Percentiles rank a stretch among this genome's conserved stretches.
These are phyloP conservation scores for Ophion ventricosus DNA, from an alignment of 2,888 invertebrate species.

Conservation along the genomic window DNA sequence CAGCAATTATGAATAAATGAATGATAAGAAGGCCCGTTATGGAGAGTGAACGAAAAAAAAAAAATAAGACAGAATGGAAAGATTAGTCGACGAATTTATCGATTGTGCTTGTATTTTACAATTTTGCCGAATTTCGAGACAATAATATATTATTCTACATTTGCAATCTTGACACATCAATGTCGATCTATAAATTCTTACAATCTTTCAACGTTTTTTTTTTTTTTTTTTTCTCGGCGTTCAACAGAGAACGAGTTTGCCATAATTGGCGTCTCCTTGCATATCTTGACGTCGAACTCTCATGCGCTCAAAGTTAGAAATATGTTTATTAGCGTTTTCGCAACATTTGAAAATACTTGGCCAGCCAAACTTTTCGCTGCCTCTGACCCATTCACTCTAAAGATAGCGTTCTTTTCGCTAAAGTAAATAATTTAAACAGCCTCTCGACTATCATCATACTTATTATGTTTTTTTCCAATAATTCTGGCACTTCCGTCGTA, in stretches of 20 bases:
- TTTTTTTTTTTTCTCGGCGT: neutral
- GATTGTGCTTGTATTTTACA: constrained; percentile 46
- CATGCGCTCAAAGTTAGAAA: neutral
- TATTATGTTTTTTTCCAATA: constrained; percentile 14
- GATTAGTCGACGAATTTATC: constrained; percentile 1
- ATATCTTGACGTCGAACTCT: constrained; percentile 13
- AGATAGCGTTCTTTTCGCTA: constrained; percentile 10
- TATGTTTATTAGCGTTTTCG: constrained; percentile 1
- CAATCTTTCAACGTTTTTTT: constrained; percentile 28
- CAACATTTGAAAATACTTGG: constrained; percentile 5
- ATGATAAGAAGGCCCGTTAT: neutral
- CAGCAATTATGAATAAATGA: neutral
- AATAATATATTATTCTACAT: constrained; percentile 34
- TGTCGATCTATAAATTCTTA: constrained; percentile 47
- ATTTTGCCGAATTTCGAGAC: constrained; percentile 37
- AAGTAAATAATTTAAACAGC: constrained; percentile 55
- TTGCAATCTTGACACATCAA: constrained; percentile 32
- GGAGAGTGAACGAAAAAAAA: neutral
- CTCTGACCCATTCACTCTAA: neutral
- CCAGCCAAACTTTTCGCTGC: neutral
- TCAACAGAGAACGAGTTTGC: neutral
- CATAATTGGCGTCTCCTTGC: neutral
- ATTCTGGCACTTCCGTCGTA: neutral
- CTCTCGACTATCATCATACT: constrained; percentile 38
- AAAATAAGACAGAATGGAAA: constrained; percentile 3